Evolutionary conservation across 2,797 vertebrate genomes (phyloP).

Genomic region (Centroberyx gerrardi): DNA sequence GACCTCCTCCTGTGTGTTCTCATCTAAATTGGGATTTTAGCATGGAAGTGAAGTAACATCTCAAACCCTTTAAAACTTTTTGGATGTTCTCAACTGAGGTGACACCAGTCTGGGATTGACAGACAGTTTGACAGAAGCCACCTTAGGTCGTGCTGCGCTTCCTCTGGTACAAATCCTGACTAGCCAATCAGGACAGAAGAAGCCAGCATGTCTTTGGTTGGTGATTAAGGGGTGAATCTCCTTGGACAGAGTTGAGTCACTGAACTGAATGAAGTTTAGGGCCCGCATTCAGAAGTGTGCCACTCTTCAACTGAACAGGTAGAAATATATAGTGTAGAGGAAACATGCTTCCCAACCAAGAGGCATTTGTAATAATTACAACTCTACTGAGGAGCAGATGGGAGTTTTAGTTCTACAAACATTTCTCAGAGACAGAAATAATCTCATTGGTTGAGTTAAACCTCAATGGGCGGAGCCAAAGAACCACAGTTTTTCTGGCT

Average conservation of each 20-base stretch:
- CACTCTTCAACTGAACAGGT: slow-evolving; percentile 1
- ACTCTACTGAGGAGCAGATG: not conserved
- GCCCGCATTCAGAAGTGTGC: not conserved
- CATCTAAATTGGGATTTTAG: not conserved
- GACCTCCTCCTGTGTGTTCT: not conserved
- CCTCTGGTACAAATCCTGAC: slow-evolving; percentile 80
- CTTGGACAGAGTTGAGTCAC: slow-evolving; percentile 38
- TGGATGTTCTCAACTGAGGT: slow-evolving; percentile 61
- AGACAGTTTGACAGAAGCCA: not conserved
- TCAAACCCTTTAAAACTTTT: not conserved
- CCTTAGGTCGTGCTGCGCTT: slow-evolving; percentile 41
- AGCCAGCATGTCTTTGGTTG: slow-evolving; percentile 24
- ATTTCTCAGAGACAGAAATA: too few relatives aligned
- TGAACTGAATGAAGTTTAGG: slow-evolving; percentile 28
- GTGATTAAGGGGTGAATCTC: not conserved
- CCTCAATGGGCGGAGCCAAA: too few relatives aligned
- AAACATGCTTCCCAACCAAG: slow-evolving; percentile 26
- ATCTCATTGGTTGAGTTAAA: too few relatives aligned
- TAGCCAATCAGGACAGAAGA: slow-evolving; percentile 84
- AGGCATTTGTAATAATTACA: not conserved
- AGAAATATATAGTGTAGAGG: not conserved
- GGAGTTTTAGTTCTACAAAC: too few relatives aligned
- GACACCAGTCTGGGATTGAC: slow-evolving; percentile 65
- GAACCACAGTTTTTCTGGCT: too few relatives aligned
- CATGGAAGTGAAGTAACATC: not conserved